Conservation (phyloP, 2,797 vertebrate species). For the Propithecus perrieri region DNA sequence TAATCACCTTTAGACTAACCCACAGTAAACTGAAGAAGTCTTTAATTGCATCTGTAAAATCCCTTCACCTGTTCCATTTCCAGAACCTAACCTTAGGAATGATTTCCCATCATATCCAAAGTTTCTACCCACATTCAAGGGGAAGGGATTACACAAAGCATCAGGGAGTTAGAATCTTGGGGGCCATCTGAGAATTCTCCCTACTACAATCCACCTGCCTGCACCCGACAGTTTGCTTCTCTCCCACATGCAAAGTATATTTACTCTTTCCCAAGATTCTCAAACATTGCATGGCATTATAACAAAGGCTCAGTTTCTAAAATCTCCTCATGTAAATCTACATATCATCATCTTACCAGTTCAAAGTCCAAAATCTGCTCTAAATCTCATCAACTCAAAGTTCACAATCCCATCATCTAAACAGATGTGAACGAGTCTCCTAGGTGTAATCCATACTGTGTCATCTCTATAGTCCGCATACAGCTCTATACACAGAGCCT, state of each 20-base stretch:
- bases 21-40: not conserved
- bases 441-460: not conserved
- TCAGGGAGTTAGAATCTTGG: not conserved
- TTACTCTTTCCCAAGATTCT: not conserved
- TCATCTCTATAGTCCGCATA: not conserved
- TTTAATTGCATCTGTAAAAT: not conserved
- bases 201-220: accelerated
- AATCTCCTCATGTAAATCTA: not conserved
- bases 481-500: not conserved
- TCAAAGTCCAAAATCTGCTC: too few relatives aligned
- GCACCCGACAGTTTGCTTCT: not conserved
- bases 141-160: not conserved
- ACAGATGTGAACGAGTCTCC: not conserved
- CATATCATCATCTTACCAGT: too few relatives aligned
- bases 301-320: not conserved
- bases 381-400: not conserved
- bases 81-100: not conserved
- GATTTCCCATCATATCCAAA: not conserved
- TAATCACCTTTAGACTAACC: not conserved
- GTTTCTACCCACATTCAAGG: not conserved
- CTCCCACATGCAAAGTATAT: not conserved
- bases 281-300: not conserved
- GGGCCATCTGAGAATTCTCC: not conserved
- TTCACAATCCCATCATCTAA: not conserved
- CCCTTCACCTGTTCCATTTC: not conserved